Base-by-base conservation (phyloP, 2,113 vertebrate genomes). In the Columba livia region DNA sequence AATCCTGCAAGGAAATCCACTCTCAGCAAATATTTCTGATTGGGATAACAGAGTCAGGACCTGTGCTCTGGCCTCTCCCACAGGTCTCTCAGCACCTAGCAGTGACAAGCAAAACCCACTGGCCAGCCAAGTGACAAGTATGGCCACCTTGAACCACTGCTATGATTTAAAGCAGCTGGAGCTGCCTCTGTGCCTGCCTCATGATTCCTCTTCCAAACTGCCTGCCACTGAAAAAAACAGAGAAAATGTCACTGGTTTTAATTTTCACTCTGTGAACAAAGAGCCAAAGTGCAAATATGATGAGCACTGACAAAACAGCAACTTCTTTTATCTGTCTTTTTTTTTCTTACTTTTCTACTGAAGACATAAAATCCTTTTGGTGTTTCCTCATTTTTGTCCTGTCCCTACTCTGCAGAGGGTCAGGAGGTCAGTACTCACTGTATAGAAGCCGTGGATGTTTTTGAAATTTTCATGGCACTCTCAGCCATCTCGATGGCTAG, bases 401-500 rank as follows among this genome's bases (percentile, higher is more conserved):
- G 4, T 19, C 10, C 6, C n/a, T 71, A 7, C 9, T 57, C 44
- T 67, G 36, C 32, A 85, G 75, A 79, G 11, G 3, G 4, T 72
- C 15, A 36, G 40, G 31, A 79, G 15, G 15, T 28, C 38, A 23
- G 25, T 81, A 98, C 98, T 95, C 98, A 99, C 99, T 96, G 96
- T 34, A 96, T 92, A 8, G 98, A 95, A 38, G 89, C 9, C 11
- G 98, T n/a, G 40, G 98, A 98, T 11, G 97, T 71, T 54, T 97
- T 83, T 17, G 98, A 95, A 11, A 95, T 98, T 60, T 98, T 97
- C 32, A 97, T 93, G 24, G 98, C 98, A 3, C 97, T 98, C 88
- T 99, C 99, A 56, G 98, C 98, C 98, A 99, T 98, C 97, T 99
- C 98, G 15, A 99, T 98, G 50, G 99, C 98, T 82, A 99, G 98